Evolutionary conservation across 2,797 vertebrate genomes (phyloP).

Genomic region (Pampus argenteus): DNA sequence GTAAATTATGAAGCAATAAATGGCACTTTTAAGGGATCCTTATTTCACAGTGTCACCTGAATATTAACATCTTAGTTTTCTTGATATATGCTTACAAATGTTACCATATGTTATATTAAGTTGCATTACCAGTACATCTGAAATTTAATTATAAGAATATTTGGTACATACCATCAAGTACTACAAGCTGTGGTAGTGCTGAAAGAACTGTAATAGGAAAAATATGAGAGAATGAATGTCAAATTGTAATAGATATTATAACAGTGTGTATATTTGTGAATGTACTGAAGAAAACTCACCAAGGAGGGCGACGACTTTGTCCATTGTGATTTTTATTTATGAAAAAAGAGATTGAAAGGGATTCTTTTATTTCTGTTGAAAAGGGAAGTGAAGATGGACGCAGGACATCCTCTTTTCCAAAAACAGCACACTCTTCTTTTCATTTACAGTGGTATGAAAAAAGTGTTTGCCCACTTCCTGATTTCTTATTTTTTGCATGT

Average conservation of each 20-base stretch:
- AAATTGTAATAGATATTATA: background rate
- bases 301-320: conserved; percentile 38
- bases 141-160: background rate
- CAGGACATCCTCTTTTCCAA: conserved; percentile 35
- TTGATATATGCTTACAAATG: background rate
- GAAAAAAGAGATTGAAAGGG: background rate
- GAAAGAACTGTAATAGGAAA: conserved; percentile 69
- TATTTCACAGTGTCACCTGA: too few relatives aligned
- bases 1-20: too few relatives aligned
- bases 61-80: background rate
- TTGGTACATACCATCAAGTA: conserved; percentile 60
- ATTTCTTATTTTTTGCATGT: too few relatives aligned
- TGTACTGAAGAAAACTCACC: conserved; percentile 69
- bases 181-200: conserved; percentile 37
- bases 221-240: background rate
- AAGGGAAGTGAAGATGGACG: conserved; percentile 64
- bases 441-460: too few relatives aligned
- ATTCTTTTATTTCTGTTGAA: conserved; percentile 27
- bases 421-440: background rate
- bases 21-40: too few relatives aligned
- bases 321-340: conserved; percentile 60
- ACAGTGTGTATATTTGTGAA: too few relatives aligned
- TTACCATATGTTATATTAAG: background rate
- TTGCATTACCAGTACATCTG: background rate
- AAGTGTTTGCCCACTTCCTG: too few relatives aligned